These are phyloP conservation scores for Gorsachius goisagi DNA, from an alignment of 2,113 vertebrate species.

Conservation along the genomic window DNA sequence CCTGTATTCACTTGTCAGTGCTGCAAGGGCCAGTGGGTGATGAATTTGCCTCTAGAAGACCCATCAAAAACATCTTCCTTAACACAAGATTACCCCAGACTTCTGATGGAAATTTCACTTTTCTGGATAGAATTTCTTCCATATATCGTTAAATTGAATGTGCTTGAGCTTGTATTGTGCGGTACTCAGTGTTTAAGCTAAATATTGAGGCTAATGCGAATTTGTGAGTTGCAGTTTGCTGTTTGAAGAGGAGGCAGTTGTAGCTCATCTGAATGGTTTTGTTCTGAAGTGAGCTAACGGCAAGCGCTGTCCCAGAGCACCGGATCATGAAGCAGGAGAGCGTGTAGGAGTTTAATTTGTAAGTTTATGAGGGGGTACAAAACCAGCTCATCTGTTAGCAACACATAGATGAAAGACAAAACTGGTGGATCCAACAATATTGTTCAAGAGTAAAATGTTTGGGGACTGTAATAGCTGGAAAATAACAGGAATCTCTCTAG, in stretches of 20 bases:
- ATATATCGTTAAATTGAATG: neutral
- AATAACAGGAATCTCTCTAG: neutral
- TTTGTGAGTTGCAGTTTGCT: constrained; percentile 12
- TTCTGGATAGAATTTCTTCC: constrained; percentile 5
- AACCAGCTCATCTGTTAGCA: constrained; percentile 60
- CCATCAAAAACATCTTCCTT: neutral
- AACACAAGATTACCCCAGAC: neutral
- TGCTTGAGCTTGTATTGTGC: neutral
- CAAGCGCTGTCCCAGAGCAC: constrained; percentile 48
- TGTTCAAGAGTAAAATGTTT: constrained; percentile 5
- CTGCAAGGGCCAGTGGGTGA: neutral
- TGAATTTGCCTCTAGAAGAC: neutral
- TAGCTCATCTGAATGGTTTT: constrained; percentile 2
- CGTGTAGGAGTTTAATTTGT: constrained; percentile 67
- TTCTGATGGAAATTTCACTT: neutral
- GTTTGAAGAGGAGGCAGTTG: neutral
- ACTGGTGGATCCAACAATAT: constrained; percentile 47
- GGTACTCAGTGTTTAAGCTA: neutral
- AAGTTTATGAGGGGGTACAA: constrained; percentile 62
- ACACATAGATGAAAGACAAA: constrained; percentile 50
- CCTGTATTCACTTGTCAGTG: neutral
- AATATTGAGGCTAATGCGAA: neutral
- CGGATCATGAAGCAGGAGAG: constrained; percentile 59
- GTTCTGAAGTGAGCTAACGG: constrained; percentile 35
- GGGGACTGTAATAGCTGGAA: constrained; percentile 36